phyloP scores from a whole-genome alignment of 2,888 invertebrate genomes.

The Drosophila silvestris region DNA sequence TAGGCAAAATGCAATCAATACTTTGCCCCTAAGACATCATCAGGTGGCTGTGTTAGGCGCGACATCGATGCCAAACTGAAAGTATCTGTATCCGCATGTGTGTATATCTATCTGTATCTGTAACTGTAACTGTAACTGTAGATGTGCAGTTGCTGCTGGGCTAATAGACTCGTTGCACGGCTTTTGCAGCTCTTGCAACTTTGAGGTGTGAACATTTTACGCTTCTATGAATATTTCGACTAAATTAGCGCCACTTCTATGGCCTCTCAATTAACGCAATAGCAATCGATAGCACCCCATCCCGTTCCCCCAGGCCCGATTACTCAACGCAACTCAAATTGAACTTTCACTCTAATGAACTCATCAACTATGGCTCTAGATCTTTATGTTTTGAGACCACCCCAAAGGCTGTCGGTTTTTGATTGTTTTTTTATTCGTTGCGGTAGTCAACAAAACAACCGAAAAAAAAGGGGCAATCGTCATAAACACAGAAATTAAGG shows the following conservation, averaged over 20 bases:
- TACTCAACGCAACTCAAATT: neutral
- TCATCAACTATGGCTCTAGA: slow-evolving; percentile 10
- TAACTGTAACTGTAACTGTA: neutral
- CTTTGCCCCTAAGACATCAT: slow-evolving; percentile 57
- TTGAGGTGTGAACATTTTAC: slow-evolving; percentile 81
- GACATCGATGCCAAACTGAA: slow-evolving; percentile 53
- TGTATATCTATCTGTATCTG: slow-evolving; percentile 42
- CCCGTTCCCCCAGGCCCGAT: neutral
- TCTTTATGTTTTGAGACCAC: slow-evolving; percentile 55
- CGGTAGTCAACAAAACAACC: slow-evolving; percentile 64
- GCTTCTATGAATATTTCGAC: slow-evolving; percentile 79
- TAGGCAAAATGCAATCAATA: slow-evolving; percentile 77
- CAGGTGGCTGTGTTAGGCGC: slow-evolving; percentile 59
- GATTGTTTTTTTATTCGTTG: slow-evolving; percentile 47
- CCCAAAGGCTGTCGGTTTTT: slow-evolving; percentile 46
- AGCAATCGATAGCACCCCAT: slow-evolving; percentile 8
- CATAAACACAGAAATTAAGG: slow-evolving; percentile 58
- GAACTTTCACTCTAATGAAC: slow-evolving; percentile 46
- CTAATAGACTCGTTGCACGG: slow-evolving; percentile 75
- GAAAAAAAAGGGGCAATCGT: slow-evolving; percentile 13
- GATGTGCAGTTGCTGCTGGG: slow-evolving; percentile 19
- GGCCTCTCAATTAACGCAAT: slow-evolving; percentile 81
- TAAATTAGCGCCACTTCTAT: slow-evolving; percentile 70
- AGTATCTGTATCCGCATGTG: slow-evolving; percentile 45
- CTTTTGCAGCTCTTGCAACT: slow-evolving; percentile 53